Evolutionary conservation across 2,888 invertebrate genomes (phyloP).

Genomic region (Mythimna impura): DNA sequence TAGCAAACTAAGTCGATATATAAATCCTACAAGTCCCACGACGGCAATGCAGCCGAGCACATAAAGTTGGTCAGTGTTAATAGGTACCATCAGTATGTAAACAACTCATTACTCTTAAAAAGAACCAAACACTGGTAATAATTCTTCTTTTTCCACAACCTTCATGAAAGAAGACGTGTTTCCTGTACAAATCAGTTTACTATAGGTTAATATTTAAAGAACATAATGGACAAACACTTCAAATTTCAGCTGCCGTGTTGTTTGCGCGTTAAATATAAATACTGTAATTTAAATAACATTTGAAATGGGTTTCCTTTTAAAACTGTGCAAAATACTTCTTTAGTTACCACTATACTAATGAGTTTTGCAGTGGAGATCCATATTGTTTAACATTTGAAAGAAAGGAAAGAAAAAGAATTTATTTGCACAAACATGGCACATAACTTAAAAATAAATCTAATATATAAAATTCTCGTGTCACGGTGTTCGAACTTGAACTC

Average conservation of each 20-base stretch:
- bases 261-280: constrained; percentile 15
- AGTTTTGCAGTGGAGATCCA: too few species aligned
- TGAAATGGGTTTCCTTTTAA: neutral
- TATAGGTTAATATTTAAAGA: constrained; percentile 11
- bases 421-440: too few species aligned
- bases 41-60: neutral
- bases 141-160: neutral
- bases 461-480: too few species aligned
- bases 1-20: too few species aligned
- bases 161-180: constrained; percentile 8
- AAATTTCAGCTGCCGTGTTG: constrained; percentile 6
- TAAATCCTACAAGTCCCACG: too few species aligned
- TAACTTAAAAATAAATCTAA: too few species aligned
- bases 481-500: too few species aligned
- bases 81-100: neutral
- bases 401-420: too few species aligned
- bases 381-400: too few species aligned
- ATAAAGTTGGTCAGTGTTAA: too few species aligned
- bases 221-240: constrained; percentile 25
- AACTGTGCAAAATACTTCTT: neutral
- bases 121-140: neutral
- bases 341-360: too few species aligned
- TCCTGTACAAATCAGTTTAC: constrained; percentile 17
- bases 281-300: neutral
- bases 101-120: constrained; percentile 7